Base-by-base conservation (phyloP, 2,888 invertebrate species). In the Petrophora chlorosata region DNA sequence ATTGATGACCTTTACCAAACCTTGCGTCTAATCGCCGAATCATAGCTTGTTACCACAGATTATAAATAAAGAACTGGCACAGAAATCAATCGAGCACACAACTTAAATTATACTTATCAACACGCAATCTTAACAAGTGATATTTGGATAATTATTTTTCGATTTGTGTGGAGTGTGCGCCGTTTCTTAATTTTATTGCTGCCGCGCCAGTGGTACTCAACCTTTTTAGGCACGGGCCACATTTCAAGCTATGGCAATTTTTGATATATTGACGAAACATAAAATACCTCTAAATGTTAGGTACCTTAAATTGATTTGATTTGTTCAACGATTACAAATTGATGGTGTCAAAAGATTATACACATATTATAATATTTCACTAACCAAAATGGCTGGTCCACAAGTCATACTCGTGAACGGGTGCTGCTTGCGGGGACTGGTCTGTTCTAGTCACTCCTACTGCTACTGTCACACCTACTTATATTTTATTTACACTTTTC, bases 121-220 rank as follows among this genome's bases (percentile, higher is more conserved):
- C 53, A 29, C 9, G 12, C 25, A 49, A 55, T 53, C 48, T 53
- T 22, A 35, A 30, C 33, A 38, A 29, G 30, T 32, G 35, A 54
- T 56, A 53, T 52, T 53, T 46, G 51, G 23, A 36, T 49, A 53
- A 60, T 60, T 58, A 54, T 43, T 51, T 46, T 53, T 52, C 36
- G 30, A 58, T 58, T 58, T 49, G 39, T n/a, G 42, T 38, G 34
- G 15, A 45, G 36, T 53, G 51, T 19, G 33, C 32, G 43, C 38
- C 15, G 49, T 42, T 30, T 35, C 16, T 39, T 39, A 30, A 23
- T 41, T 35, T 30, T 41, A 34, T 23, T 12, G 12, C 23, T 13
- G 5, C 12, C 8, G 3, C n/a, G 13, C 12, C 13, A 38, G 26
- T 2, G 8, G 2, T 5, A n/a, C 2, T 33, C 28, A 46, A 33